These are phyloP conservation scores for Pterostichus niger DNA, from an alignment of 2,888 invertebrate genomes.

Conservation along the genomic window DNA sequence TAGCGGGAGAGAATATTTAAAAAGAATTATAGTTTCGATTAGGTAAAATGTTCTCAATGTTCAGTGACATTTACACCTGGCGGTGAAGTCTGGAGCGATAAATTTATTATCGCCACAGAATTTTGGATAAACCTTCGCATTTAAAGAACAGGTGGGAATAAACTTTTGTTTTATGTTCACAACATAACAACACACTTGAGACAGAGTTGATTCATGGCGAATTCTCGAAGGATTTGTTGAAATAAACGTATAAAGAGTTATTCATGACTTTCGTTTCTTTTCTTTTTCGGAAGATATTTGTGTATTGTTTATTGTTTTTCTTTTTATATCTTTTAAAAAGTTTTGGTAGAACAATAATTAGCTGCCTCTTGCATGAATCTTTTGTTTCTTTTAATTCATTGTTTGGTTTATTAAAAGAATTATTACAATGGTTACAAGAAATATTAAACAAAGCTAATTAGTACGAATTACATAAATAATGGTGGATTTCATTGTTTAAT, in stretches of 20 bases:
- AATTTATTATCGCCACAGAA: conserved; percentile 24
- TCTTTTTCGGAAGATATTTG: background rate
- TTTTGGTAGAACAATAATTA: too few relatives aligned
- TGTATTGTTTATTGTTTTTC: conserved; percentile 25
- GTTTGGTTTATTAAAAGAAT: too few relatives aligned
- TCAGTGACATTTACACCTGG: conserved; percentile 30
- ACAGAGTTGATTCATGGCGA: background rate
- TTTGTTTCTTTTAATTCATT: too few relatives aligned
- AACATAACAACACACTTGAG: background rate
- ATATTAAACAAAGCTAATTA: too few relatives aligned
- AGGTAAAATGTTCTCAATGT: background rate
- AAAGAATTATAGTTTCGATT: conserved; percentile 32
- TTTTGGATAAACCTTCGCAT: conserved; percentile 17
- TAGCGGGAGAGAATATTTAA: background rate
- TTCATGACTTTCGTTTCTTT: background rate
- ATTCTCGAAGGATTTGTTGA: conserved; percentile 33
- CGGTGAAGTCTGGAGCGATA: background rate
- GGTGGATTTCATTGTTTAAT: too few relatives aligned
- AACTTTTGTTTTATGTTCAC: conserved; percentile 32
- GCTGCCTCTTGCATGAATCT: too few relatives aligned
- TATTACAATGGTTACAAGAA: too few relatives aligned
- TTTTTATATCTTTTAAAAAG: background rate
- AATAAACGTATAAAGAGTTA: background rate
- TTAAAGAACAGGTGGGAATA: conserved; percentile 19
- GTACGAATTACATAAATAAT: too few relatives aligned